phyloP scores from a whole-genome alignment of 2,797 vertebrate genomes.

The Thaleichthys pacificus region DNA sequence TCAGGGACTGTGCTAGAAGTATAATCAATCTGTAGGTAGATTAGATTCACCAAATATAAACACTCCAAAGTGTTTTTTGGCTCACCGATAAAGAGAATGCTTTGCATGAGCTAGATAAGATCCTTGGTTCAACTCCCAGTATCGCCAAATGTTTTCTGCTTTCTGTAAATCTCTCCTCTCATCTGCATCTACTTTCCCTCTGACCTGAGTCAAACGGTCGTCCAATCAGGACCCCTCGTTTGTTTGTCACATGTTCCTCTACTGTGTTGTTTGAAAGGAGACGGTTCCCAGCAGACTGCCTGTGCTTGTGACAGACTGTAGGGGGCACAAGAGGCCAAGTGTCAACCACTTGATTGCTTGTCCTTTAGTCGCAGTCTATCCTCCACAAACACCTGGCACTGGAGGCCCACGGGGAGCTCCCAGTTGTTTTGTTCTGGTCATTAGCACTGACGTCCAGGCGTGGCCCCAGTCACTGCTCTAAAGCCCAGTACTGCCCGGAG shows the following conservation, averaged over 20 bases:
- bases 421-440: no score
- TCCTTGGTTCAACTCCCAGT: background rate
- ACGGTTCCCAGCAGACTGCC: background rate
- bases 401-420: no score
- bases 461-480: no score
- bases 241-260: no score
- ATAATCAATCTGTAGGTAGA: background rate
- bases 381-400: no score
- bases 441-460: no score
- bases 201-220: background rate
- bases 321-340: constrained; percentile 44
- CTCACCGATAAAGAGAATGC: no score
- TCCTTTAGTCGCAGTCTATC: background rate
- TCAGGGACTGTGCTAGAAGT: background rate
- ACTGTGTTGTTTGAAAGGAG: background rate
- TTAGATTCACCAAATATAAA: background rate
- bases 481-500: background rate
- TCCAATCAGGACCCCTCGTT: background rate
- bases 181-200: no score
- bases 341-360: background rate
- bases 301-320: constrained; percentile 18
- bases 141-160: background rate
- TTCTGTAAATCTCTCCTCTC: background rate
- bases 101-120: background rate
- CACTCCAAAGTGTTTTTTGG: no score